Evolutionary conservation across 2,888 invertebrate species (phyloP).

Genomic region (Lepidocyrtoides sp.): DNA sequence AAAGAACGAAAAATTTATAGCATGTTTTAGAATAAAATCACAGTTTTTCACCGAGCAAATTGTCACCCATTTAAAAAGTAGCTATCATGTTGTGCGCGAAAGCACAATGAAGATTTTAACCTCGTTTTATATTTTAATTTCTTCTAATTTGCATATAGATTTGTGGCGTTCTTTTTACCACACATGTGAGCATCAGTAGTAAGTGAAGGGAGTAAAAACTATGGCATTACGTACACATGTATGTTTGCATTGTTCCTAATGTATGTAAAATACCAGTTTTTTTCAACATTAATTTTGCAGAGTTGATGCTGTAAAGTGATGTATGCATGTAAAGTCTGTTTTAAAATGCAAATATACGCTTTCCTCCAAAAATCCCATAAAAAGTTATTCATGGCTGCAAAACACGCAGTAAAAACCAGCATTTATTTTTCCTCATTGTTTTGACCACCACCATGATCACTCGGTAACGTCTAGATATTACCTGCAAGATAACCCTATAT

Average conservation of each 20-base stretch:
- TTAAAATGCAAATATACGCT: slow-evolving; percentile 38
- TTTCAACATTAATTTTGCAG: not conserved
- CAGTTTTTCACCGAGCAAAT: not conserved
- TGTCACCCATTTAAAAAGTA: slow-evolving; percentile 13
- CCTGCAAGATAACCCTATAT: not conserved
- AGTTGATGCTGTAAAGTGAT: not conserved
- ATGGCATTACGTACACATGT: not conserved
- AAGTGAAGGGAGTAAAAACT: not conserved
- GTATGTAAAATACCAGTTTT: slow-evolving; percentile 38
- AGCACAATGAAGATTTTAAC: slow-evolving; percentile 39
- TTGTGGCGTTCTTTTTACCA: not conserved
- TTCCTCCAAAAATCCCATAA: slow-evolving; percentile 40
- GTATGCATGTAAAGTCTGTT: not conserved
- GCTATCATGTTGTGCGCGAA: slow-evolving; percentile 2
- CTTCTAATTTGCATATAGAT: slow-evolving; percentile 24
- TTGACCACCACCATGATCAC: slow-evolving; percentile 2
- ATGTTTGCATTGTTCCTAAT: not conserved
- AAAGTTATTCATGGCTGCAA: slow-evolving; percentile 17
- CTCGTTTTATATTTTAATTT: slow-evolving; percentile 40
- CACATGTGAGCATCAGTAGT: not conserved
- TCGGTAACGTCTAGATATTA: not conserved
- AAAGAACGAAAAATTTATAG: not conserved
- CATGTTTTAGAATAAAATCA: not conserved
- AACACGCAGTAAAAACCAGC: slow-evolving; percentile 44
- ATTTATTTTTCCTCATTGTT: slow-evolving; percentile 22